Evolutionary conservation across 1,140 invertebrate genomes (phyloP).

Genomic region (Heliconius melpomene): DNA sequence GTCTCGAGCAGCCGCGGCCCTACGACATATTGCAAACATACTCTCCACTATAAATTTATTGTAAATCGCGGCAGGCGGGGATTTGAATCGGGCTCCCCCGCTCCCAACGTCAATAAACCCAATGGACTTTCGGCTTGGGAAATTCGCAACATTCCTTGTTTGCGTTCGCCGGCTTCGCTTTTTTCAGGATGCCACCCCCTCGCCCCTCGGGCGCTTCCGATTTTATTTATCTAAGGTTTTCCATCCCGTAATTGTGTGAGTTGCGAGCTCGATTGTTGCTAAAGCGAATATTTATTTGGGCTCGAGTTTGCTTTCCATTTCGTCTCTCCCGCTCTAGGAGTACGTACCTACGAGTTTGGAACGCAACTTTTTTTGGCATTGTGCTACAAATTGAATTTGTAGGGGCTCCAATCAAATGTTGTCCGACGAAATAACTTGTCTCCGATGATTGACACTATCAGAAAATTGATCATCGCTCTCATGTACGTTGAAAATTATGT

Average conservation of each 20-base stretch:
- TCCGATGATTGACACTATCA: conserved; percentile 73
- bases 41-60: conserved; percentile 77
- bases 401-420: conserved; percentile 67
- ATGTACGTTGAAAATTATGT: neutral
- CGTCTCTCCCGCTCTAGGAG: conserved; percentile 29
- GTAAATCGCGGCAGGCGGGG: conserved; percentile 73
- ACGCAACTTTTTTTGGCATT: conserved; percentile 52
- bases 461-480: conserved; percentile 67
- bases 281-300: conserved; percentile 79
- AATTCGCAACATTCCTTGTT: conserved; percentile 76
- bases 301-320: conserved; percentile 70
- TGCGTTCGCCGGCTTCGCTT: conserved; percentile 72
- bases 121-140: conserved; percentile 66
- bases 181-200: conserved; percentile 51
- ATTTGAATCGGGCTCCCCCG: conserved; percentile 61
- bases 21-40: conserved; percentile 78
- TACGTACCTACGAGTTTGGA: conserved; percentile 6
- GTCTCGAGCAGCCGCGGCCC: conserved; percentile 49
- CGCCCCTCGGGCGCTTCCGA: conserved; percentile 56
- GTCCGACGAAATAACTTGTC: conserved; percentile 68
- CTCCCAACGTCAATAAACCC: conserved; percentile 68
- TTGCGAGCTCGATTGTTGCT: conserved; percentile 73
- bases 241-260: conserved; percentile 77
- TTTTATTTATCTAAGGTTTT: conserved; percentile 80
- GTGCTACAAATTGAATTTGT: conserved; percentile 74